Base-by-base conservation (phyloP, 2,797 vertebrate species). In the Zenarchopterus dispar region DNA sequence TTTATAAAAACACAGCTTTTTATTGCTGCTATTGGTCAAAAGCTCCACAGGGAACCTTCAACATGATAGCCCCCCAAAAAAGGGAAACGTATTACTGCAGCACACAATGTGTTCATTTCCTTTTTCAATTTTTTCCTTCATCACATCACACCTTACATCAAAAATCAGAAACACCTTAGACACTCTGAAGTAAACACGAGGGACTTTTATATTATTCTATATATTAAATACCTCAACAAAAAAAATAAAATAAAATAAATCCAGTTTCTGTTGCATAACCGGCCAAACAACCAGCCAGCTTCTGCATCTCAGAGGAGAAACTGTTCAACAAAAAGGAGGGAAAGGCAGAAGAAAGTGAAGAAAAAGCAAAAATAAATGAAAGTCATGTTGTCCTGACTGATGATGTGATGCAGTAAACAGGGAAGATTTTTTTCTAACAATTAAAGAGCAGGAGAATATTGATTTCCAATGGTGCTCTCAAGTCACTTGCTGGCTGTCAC, bases 401-500 rank as follows among this genome's bases (percentile, higher is more conserved):
- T 90, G 91, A 93, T 89, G 86, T 81, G 88, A 79, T 74, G 88
- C 87, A 72, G 78, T 88, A 91, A 91, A 92, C 86, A 83, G 80
- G 70, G 86, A 93, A 85, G 84, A 87, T 80, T 73, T 86, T 86
- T 94, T 88, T 80, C 80, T 84, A 92, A 95, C 94, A 93, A 93
- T 93, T 93, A 93, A 88, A 88, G 93, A 92, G 92, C 92, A 83
- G 89, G 84, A 78, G 91, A 81, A 89, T 95, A 97, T 96, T 93
- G 96, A 97, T 97, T 96, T 96, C 95, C 94, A 90, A 94, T 93
- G 93, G 84, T 85, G 86, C 92, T 92, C 93, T 92, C 89, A 73
- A 93, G 93, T 95, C 93, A 94, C 94, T 94, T 92, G 92, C 84
- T 82, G 82, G 86, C 94, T 95, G 89, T 94, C 94, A 93, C 91